Base-by-base conservation (phyloP, 2,113 vertebrate species). In the Agelaius phoeniceus region DNA sequence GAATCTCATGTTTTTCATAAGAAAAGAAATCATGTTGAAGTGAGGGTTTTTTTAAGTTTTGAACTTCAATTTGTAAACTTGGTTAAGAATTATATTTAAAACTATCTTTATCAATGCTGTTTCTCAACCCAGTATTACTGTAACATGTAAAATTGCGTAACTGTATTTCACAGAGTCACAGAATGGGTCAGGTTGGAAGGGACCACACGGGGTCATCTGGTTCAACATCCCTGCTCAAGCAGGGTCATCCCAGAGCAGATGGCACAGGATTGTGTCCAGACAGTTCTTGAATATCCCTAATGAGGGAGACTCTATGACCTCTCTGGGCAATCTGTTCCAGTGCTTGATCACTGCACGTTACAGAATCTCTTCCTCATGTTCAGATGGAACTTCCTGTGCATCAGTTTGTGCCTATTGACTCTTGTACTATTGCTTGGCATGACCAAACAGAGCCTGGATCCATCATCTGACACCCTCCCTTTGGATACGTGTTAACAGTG, bases 1-100 rank as follows among this genome's bases (percentile, higher is more conserved):
- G 86, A 94, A 92, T 94, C 14, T 80, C 73, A 35, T 91, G 17
- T 13, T 86, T 84, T 87, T 88, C 22, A 48, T 95, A 14, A 80
- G 72, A 20, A 89, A 43, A 54, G 15, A 15, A 22, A 5, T 7
- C 1, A 19, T 5, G 5, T n/a, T 18, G 3, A 73, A 71, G 2
- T 75, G 10, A 37, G 9, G 9, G 0, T 0, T 0, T 90, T 72
- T 43, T 13, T 9, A 77, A 31, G 6, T 67, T 37, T 83, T n/a
- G 22, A 30, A 46, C 22, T 76, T 67, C 24, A 69, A 69, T 71
- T 82, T 3, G n/a, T 59, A 54, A 84, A 57, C 31, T 77, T 20
- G 27, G 3, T 52, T 73, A 72, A 88, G 83, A 93, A n/a, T 58
- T 16, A 52, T 8, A 4, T 43, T 72, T 86, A 80, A 46, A 51